These are phyloP conservation scores for Cylloceria caligata DNA, from an alignment of 2,888 invertebrate species.

Conservation along the genomic window DNA sequence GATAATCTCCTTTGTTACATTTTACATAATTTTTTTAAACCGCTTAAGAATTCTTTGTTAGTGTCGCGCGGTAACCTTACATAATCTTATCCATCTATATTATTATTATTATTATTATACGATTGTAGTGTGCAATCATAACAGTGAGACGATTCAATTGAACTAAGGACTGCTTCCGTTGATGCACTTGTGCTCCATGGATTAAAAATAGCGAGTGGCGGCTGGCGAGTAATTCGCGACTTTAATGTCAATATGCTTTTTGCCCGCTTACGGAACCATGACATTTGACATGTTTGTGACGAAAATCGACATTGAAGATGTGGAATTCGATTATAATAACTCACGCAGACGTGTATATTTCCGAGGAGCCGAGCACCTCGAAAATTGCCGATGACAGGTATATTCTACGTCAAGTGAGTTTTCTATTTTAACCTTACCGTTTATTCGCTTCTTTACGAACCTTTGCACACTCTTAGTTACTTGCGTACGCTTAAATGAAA, in stretches of 20 bases:
- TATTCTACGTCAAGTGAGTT: slow-evolving; percentile 62
- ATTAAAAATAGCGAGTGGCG: background rate
- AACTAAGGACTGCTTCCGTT: background rate
- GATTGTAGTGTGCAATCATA: background rate
- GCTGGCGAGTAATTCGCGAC: background rate
- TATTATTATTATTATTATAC: background rate
- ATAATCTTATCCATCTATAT: background rate
- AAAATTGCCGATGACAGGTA: slow-evolving; percentile 75
- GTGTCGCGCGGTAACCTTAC: no score
- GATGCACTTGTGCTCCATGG: background rate
- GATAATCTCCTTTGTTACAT: background rate
- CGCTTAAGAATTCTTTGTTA: background rate
- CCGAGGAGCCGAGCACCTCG: slow-evolving; percentile 75
- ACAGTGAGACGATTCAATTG: background rate
- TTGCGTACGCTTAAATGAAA: no score
- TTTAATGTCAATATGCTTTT: slow-evolving; percentile 18
- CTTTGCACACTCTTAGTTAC: no score
- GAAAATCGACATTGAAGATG: slow-evolving; percentile 70
- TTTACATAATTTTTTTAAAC: background rate
- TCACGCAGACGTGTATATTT: slow-evolving; percentile 79
- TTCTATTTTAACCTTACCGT: no score
- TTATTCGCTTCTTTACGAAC: no score
- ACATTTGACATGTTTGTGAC: slow-evolving; percentile 23
- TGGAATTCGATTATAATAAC: slow-evolving; percentile 78
- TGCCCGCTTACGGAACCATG: background rate